A percentile compares a stretch with the other conserved stretches of the same genome.
These are phyloP conservation scores for Bimastos eiseni DNA, from an alignment of 2,888 invertebrate genomes.

Conservation along the genomic window DNA sequence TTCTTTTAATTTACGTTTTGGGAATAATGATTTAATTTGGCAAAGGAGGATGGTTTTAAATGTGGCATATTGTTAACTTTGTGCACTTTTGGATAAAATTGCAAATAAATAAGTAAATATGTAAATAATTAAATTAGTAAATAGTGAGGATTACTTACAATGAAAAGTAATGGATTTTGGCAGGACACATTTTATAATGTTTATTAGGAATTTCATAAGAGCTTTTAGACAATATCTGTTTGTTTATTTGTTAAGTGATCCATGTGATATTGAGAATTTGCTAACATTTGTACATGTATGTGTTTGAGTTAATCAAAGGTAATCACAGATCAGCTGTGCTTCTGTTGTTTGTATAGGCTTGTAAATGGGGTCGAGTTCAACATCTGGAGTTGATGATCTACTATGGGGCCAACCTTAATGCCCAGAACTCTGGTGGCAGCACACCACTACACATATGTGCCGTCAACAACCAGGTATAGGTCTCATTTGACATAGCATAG, in stretches of 20 bases:
- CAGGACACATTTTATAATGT: neutral
- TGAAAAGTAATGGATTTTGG: neutral
- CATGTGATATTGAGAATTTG: neutral
- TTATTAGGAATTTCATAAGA: neutral
- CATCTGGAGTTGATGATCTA: constrained; percentile 96
- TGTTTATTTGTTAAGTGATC: neutral
- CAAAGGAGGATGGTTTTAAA: neutral
- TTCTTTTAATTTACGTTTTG: neutral
- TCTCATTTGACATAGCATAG: neutral
- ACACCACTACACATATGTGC: constrained; percentile 98
- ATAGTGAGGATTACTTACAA: neutral
- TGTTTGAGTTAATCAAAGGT: neutral
- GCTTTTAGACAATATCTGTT: neutral
- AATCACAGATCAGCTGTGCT: neutral
- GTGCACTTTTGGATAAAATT: neutral
- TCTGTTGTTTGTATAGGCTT: constrained; percentile 73
- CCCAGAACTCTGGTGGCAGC: constrained; percentile 93
- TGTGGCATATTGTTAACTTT: neutral
- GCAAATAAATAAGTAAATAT: neutral
- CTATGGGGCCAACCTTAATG: constrained; percentile 98
- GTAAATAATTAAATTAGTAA: too few relatives aligned
- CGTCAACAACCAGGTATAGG: constrained; percentile 83
- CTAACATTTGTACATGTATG: neutral
- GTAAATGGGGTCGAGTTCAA: constrained; percentile 90
- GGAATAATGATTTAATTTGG: neutral